These are phyloP conservation scores for Ganaspis brasiliensis DNA, from an alignment of 2,888 invertebrate species.

Conservation along the genomic window DNA sequence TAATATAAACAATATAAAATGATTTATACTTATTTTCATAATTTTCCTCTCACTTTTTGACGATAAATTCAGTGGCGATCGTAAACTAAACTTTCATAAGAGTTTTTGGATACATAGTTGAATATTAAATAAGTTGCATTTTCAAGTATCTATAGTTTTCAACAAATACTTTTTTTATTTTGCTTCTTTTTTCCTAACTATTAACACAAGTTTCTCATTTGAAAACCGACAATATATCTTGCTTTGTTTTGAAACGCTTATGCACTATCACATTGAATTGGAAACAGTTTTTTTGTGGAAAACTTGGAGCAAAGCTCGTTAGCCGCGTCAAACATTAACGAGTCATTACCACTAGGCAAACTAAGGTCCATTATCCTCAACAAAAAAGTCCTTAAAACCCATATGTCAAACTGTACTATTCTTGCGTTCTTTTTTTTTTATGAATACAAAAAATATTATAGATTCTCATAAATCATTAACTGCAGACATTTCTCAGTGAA, in stretches of 20 bases:
- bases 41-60: slow-evolving; percentile 6
- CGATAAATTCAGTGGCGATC: neutral
- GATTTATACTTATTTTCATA: too few species aligned
- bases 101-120: too few species aligned
- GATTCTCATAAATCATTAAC: slow-evolving; percentile 16
- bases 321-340: neutral
- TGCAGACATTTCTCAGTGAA: neutral
- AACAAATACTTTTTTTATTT: neutral
- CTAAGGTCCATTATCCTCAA: slow-evolving; percentile 11
- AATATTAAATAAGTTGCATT: too few species aligned
- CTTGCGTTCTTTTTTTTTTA: neutral
- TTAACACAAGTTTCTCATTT: neutral
- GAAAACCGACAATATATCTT: neutral
- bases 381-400: slow-evolving; percentile 2
- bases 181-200: too few species aligned
- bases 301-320: slow-evolving; percentile 3
- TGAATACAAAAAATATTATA: neutral
- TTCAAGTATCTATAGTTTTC: too few species aligned
- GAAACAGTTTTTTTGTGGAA: slow-evolving; percentile 1
- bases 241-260: neutral
- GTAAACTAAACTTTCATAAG: too few species aligned
- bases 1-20: too few species aligned
- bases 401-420: neutral
- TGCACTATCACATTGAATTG: neutral
- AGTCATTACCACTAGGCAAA: slow-evolving; percentile 4